Evolutionary conservation across 2,113 vertebrate genomes (phyloP), one percentile per base, ranked within the genome.

Genomic region (Eidolon helvum): DNA sequence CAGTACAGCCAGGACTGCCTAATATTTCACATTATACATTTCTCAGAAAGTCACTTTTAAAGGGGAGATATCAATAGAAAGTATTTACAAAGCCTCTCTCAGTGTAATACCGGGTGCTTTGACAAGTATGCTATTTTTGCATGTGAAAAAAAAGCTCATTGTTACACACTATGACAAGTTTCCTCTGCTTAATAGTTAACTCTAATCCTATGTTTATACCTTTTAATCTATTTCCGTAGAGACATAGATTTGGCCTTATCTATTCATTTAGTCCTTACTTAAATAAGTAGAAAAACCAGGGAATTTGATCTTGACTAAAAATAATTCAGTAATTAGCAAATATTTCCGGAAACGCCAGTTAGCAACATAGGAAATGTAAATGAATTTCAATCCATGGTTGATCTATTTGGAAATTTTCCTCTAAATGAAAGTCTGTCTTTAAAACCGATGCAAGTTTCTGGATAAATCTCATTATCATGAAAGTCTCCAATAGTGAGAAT

Each of bases 401-500:
- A 95, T 95, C 50, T 84, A 85, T 80, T 84, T 77, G 92, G 93
- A 95, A 66, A 38, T 22, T 87, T 95, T 82, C 40, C 59, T 93
- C 75, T 45, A 19, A 97, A 87, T 72, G 35, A 38, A 95, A n/a
- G 38, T 59, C 92, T 50, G 65, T 91, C 78, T 94, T 96, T 77
- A 94, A 96, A 86, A 95, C 53, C 30, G 40, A 84, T 75, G 43
- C 75, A 80, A 92, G 43, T 15, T 48, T 93, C 59, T 59, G 75
- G 40, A 38, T 96, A 96, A 97, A 93, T 96, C 88, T 92, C 80
- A 93, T 97, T 96, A 94, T 94, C 92, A 74, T 79, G 22, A 90
- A 97, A 84, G 63, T 89, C 57, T 38, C 71, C 68, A 61, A 8
- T 43, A 94, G 59, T 86, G 66, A 96, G 91, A 95, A 93, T 97